phyloP scores from a whole-genome alignment of 23 tunicate species.

The Pegea sp. region DNA sequence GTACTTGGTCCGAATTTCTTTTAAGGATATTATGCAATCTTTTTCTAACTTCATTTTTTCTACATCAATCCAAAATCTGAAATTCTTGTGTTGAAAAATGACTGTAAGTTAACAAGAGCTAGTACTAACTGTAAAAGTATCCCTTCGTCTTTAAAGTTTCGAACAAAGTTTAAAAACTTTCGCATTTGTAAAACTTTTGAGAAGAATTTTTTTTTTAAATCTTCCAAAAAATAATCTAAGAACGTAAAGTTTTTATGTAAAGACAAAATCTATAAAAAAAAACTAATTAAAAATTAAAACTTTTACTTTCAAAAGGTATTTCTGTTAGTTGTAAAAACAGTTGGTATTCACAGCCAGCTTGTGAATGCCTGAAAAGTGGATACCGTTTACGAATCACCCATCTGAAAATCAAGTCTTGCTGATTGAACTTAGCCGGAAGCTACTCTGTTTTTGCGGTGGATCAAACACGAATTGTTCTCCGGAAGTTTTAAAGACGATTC shows the following conservation, averaged over 20 bases:
- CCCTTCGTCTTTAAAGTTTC: conserved; percentile 1
- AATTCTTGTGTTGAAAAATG: not conserved
- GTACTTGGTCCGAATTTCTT: conserved; percentile 14
- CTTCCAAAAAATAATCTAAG: conserved; percentile 5
- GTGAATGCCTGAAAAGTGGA: conserved; percentile 4
- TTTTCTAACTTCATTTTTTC: conserved; percentile 10
- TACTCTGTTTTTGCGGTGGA: conserved; percentile 18
- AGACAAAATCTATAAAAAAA: not conserved
- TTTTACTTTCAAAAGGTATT: not conserved
- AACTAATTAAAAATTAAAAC: not conserved
- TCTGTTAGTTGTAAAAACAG: not conserved
- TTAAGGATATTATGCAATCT: not conserved
- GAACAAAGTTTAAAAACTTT: conserved; percentile 3
- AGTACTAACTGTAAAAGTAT: not conserved
- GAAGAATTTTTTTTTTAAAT: conserved; percentile 4
- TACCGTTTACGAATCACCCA: conserved; percentile 27
- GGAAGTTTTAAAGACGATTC: conserved; percentile 9
- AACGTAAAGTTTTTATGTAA: not conserved
- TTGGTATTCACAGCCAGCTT: conserved; percentile 8
- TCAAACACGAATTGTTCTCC: conserved; percentile 24
- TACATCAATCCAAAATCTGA: conserved; percentile 58
- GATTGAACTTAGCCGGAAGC: not conserved
- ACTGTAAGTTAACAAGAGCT: not conserved
- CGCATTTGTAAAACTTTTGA: conserved; percentile 5
- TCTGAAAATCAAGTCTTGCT: conserved; percentile 15